phyloP scores from a whole-genome alignment of 1,140 invertebrate genomes.

The Asobara japonica region DNA sequence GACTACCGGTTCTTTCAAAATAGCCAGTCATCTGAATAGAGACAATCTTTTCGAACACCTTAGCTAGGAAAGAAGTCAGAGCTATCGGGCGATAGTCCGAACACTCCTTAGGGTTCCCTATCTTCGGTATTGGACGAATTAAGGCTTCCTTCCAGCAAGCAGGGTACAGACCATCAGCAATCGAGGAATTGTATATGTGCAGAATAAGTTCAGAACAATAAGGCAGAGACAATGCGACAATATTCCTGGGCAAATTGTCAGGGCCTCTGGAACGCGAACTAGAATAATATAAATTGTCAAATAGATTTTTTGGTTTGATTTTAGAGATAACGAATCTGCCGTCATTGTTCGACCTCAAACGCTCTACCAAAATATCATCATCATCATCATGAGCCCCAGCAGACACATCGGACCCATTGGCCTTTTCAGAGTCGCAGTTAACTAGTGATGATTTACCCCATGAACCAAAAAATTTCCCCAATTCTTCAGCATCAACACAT shows the following conservation, averaged over 20 bases:
- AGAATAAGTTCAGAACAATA: not conserved
- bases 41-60: constrained; percentile 23
- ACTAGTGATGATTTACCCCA: not conserved
- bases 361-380: too few relatives aligned
- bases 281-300: not conserved
- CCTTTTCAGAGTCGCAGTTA: too few relatives aligned
- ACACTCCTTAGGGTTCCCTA: not conserved
- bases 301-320: too few relatives aligned
- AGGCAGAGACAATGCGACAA: not conserved
- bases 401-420: too few relatives aligned
- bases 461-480: not conserved
- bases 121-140: not conserved
- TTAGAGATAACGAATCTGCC: too few relatives aligned
- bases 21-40: not conserved
- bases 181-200: not conserved
- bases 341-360: too few relatives aligned
- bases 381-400: too few relatives aligned
- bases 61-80: not conserved
- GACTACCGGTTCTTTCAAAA: not conserved
- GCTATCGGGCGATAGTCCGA: constrained; percentile 20
- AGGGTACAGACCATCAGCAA: not conserved
- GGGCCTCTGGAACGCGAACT: not conserved
- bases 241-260: not conserved
- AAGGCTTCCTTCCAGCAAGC: constrained; percentile 4
- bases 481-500: not conserved